A percentile compares a stretch with the other conserved stretches of the same genome.
Evolutionary conservation across 2,888 invertebrate species (phyloP).

Genomic region (Ryuthela nishihirai): DNA sequence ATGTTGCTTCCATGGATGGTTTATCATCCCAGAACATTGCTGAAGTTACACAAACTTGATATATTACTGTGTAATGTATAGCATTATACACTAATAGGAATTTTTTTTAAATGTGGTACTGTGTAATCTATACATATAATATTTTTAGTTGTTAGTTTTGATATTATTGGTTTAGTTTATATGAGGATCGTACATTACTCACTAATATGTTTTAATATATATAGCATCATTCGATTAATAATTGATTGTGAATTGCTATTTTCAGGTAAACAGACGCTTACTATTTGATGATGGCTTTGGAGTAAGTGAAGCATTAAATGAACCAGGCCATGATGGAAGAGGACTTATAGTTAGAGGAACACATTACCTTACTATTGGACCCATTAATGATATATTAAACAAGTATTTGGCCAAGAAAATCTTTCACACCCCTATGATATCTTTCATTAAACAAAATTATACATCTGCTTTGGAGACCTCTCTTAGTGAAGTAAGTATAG

Average conservation of each 20-base stretch:
- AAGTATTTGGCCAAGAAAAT: constrained; percentile 21
- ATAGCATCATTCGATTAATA: no score
- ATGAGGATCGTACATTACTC: no score
- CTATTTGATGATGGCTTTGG: constrained; percentile 87
- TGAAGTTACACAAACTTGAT: no score
- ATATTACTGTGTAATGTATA: no score
- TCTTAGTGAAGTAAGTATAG: constrained; percentile 18
- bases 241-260: background rate
- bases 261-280: constrained; percentile 72
- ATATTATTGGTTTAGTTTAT: no score
- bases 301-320: constrained; percentile 85
- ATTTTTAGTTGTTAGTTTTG: no score
- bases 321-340: constrained; percentile 61
- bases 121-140: no score
- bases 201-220: no score
- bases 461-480: constrained; percentile 14
- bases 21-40: no score
- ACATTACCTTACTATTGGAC: constrained; percentile 31
- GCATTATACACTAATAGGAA: no score
- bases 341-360: constrained; percentile 68
- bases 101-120: no score
- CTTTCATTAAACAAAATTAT: constrained; percentile 18
- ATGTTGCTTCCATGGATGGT: no score
- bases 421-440: constrained; percentile 30
- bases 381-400: constrained; percentile 21